A percentile compares a stretch with the other conserved stretches of the same genome.
Evolutionary conservation across 2,888 invertebrate species (phyloP).

Genomic region (Phaonia tiefii): DNA sequence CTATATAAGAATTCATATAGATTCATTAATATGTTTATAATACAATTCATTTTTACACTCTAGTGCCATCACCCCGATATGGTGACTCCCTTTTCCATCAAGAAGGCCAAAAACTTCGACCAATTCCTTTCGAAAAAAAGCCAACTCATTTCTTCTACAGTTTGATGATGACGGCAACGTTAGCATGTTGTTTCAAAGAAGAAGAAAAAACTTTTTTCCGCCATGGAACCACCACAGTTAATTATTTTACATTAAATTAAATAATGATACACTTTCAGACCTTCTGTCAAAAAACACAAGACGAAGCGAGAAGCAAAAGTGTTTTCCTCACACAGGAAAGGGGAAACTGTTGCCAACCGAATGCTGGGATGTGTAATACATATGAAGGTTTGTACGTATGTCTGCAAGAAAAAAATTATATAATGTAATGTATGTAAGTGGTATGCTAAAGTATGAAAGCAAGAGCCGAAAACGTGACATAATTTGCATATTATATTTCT

Average conservation of each 20-base stretch:
- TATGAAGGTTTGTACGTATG: no score
- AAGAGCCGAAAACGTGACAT: conserved; percentile 76
- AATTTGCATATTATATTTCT: conserved; percentile 75
- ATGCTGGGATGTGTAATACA: no score
- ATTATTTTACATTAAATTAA: conserved; percentile 81
- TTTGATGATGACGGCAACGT: conserved; percentile 10
- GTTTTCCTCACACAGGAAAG: conserved; percentile 29
- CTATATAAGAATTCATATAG: no score
- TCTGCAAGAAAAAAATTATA: no score
- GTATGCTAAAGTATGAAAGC: conserved; percentile 57
- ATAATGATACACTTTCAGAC: conserved; percentile 79
- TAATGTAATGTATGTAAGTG: conserved; percentile 48
- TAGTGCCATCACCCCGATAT: not conserved
- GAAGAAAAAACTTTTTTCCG: conserved; percentile 2
- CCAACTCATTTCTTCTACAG: conserved; percentile 27
- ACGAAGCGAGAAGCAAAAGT: conserved; percentile 4
- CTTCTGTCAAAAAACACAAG: conserved; percentile 49
- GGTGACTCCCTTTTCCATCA: not conserved
- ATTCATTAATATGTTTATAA: no score
- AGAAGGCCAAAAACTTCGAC: conserved; percentile 12
- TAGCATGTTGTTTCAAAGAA: conserved; percentile 20
- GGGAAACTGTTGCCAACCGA: conserved; percentile 54
- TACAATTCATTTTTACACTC: no score
- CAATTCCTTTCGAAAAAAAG: conserved; percentile 18
- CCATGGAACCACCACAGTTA: conserved; percentile 70